Evolutionary conservation across 2,888 invertebrate species (phyloP), one percentile per base, ranked within the genome.

Genomic region (Caenorhabditis japonica): DNA sequence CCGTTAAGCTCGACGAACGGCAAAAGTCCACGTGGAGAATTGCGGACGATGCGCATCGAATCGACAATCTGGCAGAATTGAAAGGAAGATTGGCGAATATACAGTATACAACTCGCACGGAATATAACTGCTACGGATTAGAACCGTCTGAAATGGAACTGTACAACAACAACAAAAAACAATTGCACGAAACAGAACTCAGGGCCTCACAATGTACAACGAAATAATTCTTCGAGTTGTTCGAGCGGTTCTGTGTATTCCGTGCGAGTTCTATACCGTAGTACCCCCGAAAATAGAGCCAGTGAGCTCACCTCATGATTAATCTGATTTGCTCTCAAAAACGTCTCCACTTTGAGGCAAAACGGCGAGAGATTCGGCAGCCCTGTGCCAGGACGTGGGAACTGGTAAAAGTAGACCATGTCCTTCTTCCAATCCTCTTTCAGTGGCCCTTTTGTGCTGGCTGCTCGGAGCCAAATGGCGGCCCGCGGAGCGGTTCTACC

Each of bases 291-390:
- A n/a, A n/a, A n/a, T n/a, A n/a, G n/a, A n/a, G n/a, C n/a, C n/a
- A n/a, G n/a, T n/a, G n/a, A n/a, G n/a, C n/a, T n/a, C n/a, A n/a
- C 84, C 76, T 86, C 85, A 55, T 86, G 79, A 58, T 84, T 83
- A 60, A 86, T 84, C 38, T 80, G 73, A 59, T 86, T 72, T 15
- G 81, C 85, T 13, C 85, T 75, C 8, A 86, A 70, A 39, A 80
- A 86, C 2, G 86, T 86, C 69, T 86, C 86, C 13, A 86, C 53
- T 68, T 86, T 86, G 52, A 86, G 64, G 53, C 85, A 86, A 43
- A 73, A 86, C 12, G 86, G 86, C 13, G 85, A 86, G 17, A 84
- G 66, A 70, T 84, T 86, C 43, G 86, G 86, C 4, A 62, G 34
- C 10, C 55, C 44, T 38, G 75, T 66, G 5, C 83, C 83, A 4